Percentiles rank a stretch among this genome's conserved stretches.
Conservation (phyloP, 2,797 vertebrate genomes). For the Epinephelus malabaricus region DNA sequence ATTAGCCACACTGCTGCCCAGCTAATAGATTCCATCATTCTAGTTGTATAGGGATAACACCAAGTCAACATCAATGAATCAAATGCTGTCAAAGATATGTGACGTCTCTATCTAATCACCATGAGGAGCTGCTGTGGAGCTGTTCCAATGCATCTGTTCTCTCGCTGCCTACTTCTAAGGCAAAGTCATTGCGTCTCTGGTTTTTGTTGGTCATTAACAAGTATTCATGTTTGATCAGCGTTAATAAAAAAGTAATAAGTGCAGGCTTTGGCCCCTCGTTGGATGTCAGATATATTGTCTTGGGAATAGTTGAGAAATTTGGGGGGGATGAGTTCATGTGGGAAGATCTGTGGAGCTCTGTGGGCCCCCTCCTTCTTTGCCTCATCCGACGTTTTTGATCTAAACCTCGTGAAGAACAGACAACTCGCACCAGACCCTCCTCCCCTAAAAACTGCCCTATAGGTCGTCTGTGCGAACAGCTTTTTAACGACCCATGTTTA, state of each 20-base stretch:
- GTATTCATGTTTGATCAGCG: constrained; percentile 74
- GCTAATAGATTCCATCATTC: constrained; percentile 72
- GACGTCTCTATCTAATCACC: constrained; percentile 66
- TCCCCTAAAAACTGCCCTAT: too few relatives aligned
- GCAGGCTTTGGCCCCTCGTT: constrained; percentile 52
- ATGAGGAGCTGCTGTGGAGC: constrained; percentile 57
- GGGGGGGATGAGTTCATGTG: constrained; percentile 70
- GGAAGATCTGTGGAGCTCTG: constrained; percentile 54
- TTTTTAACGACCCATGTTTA: too few relatives aligned
- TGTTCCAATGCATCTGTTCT: constrained; percentile 68
- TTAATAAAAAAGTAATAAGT: constrained; percentile 71
- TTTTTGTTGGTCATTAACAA: constrained; percentile 75
- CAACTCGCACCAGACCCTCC: too few relatives aligned
- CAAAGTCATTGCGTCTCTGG: constrained; percentile 56
- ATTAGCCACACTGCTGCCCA: constrained; percentile 65
- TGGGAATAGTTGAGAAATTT: constrained; percentile 56
- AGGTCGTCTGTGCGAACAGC: too few relatives aligned
- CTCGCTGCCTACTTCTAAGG: constrained; percentile 48
- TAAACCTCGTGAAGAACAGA: constrained; percentile 62
- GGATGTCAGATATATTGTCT: constrained; percentile 68
- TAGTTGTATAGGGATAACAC: constrained; percentile 65
- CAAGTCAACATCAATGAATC: constrained; percentile 75
- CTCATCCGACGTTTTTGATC: constrained; percentile 68
- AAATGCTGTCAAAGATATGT: constrained; percentile 64
- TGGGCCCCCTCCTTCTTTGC: constrained; percentile 42